These are phyloP conservation scores for Leptinotarsa texana DNA, from an alignment of 1,140 invertebrate genomes.

Conservation along the genomic window DNA sequence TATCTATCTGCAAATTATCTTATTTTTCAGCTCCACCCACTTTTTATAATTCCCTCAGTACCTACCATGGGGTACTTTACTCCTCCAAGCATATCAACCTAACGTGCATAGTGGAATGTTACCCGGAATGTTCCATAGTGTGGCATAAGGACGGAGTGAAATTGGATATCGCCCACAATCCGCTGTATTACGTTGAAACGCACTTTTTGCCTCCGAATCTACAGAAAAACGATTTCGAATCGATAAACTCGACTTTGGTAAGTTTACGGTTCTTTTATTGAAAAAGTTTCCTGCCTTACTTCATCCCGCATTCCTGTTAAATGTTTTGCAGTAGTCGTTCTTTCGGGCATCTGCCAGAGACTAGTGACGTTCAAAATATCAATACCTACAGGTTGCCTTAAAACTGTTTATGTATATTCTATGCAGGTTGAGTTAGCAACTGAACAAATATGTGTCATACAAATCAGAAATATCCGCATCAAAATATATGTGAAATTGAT, in stretches of 20 bases:
- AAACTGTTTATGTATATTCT: too few species aligned
- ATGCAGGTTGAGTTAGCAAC: too few species aligned
- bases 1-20: too few species aligned
- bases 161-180: conserved; percentile 64
- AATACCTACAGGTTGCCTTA: too few species aligned
- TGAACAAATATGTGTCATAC: too few species aligned
- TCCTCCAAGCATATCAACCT: conserved; percentile 72
- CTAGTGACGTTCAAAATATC: too few species aligned
- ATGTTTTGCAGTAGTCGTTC: neutral
- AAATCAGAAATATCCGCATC: too few species aligned
- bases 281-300: neutral
- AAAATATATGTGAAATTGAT: too few species aligned
- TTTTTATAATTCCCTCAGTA: conserved; percentile 81
- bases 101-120: conserved; percentile 86
- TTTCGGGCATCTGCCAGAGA: too few species aligned
- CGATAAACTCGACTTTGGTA: conserved; percentile 79
- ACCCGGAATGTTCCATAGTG: conserved; percentile 78
- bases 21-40: conserved; percentile 74
- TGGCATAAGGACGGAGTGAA: conserved; percentile 78
- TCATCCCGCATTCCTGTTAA: neutral
- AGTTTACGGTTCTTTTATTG: conserved; percentile 42
- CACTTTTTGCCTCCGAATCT: conserved; percentile 69
- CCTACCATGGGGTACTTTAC: conserved; percentile 78
- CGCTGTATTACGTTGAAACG: conserved; percentile 70
- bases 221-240: conserved; percentile 82